Conservation (phyloP, 1,140 invertebrate species). For the Calephelis virginiensis region DNA sequence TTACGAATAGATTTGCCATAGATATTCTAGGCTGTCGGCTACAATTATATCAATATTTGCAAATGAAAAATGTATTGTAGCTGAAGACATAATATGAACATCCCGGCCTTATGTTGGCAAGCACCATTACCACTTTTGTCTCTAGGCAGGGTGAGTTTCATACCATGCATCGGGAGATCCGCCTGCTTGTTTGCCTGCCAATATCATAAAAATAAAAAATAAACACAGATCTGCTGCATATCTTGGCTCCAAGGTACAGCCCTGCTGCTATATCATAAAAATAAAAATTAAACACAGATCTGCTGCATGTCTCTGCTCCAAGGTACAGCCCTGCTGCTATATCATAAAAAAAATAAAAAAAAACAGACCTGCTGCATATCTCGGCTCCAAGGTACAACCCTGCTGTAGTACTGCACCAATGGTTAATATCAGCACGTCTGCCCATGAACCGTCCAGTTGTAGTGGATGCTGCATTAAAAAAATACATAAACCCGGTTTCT, state of each 20-base stretch:
- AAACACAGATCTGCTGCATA: constrained; percentile 54
- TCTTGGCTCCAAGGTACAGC: constrained; percentile 73
- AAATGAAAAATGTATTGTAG: too few relatives aligned
- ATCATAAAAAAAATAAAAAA: background rate
- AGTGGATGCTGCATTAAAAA: constrained; percentile 48
- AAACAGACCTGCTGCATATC: constrained; percentile 60
- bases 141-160: too few relatives aligned
- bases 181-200: too few relatives aligned
- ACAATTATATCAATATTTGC: too few relatives aligned
- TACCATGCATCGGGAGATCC: too few relatives aligned
- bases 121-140: too few relatives aligned
- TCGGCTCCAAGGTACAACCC: constrained; percentile 73
- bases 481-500: too few relatives aligned
- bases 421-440: constrained; percentile 73
- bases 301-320: constrained; percentile 71
- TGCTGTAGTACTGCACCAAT: constrained; percentile 79
- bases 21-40: too few relatives aligned
- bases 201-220: background rate
- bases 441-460: constrained; percentile 65
- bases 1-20: too few relatives aligned
- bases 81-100: too few relatives aligned
- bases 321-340: constrained; percentile 48
- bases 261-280: constrained; percentile 63
- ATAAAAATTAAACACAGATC: constrained; percentile 35
- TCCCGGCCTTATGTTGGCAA: too few relatives aligned